Evolutionary conservation across 2,113 vertebrate genomes (phyloP), one percentile per base, ranked within the genome.

Genomic region (Malurus alboscapulatus): DNA sequence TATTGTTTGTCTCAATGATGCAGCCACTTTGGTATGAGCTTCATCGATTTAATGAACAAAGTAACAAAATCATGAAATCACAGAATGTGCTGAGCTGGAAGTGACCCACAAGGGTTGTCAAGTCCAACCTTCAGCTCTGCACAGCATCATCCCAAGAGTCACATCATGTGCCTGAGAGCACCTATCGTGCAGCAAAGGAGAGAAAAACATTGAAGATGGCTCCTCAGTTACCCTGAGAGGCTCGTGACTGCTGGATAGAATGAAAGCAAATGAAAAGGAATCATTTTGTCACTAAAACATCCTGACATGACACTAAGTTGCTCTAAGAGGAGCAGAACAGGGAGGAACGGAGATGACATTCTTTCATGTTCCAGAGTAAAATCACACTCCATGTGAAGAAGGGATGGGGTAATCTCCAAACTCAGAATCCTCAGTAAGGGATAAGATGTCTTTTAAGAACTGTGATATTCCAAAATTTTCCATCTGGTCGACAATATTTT

Each of bases 21-120:
- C 51, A 93, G 30, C 20, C 72, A 77, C 32, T 88, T 86, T 50
- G 32, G 72, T 81, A 80, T 84, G 71, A 86, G 74, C 78, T 47
- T 86, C 55, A 88, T n/a, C 80, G 71, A 54, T 88, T 93, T 92
- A 65, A 80, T 62, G 55, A 86, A 36, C 14, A 71, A 80, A 93
- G 44, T 44, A 95, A 67, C 34, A 84, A 80, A 76, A 71, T 50
- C 25, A 58, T 9, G 59, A 22, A 12, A 32, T 59, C 62, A 68
- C 36, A 59, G 72, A 44, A 36, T 27, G 27, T 44, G 32, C 38
- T 59, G 32, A 44, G 21, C 38, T 68, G 32, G 62, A 76, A 68
- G 21, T 26, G 14, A 53, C 32, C 11, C 72, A 45, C 5, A 68
- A 27, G 12, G 12, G 38, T 45, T 21, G 36, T 27, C 21, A 59